Evolutionary conservation across 2,113 vertebrate species (phyloP), one percentile per base, ranked within the genome.

Genomic region (Podilymbus podiceps): DNA sequence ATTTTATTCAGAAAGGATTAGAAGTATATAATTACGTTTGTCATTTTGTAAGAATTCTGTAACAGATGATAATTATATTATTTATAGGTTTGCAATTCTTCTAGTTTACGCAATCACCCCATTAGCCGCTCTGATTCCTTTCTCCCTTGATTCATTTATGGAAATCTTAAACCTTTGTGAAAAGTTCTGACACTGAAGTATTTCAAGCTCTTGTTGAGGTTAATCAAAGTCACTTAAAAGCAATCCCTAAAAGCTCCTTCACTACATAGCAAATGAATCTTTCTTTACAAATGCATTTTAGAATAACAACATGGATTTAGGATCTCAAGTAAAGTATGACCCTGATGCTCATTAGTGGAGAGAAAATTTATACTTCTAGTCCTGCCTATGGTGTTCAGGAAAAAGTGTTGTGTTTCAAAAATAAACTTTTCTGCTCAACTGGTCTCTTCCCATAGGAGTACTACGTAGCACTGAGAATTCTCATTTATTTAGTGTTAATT

Each of bases 1-100:
- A 59, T 93, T 96, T 96, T 88, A 97, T 97, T 98, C 94, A 95
- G 94, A 98, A 90, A 79, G 21, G 19, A 89, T 82, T 85, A 73
- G 76, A 88, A 89, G 4, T 23, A 66, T 67, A 25, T 50, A 78
- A 95, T 90, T 93, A 42, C 72, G 7, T 81, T 50, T 78, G 23
- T 10, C 9, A 47, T 87, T 91, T 68, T 85, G 33, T 82, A 89
- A 71, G 8, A 86, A 68, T 46, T 85, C 35, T 92, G 12, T 81
- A 82, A 84, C 6, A 84, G 30, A 20, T 3, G 7, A 88, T 62
- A 86, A 85, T 92, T 69, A 18, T 53, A 95, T 90, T 97, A 98
- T 98, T 98, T 93, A 84, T 16, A 72, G 46, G 5, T 73, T 80
- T 93, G 18, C 31, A 77, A 18, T 69, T 88, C 31, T 60, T 94